phyloP scores from a whole-genome alignment of 2,113 vertebrate genomes.

The Shinisaurus crocodilurus region DNA sequence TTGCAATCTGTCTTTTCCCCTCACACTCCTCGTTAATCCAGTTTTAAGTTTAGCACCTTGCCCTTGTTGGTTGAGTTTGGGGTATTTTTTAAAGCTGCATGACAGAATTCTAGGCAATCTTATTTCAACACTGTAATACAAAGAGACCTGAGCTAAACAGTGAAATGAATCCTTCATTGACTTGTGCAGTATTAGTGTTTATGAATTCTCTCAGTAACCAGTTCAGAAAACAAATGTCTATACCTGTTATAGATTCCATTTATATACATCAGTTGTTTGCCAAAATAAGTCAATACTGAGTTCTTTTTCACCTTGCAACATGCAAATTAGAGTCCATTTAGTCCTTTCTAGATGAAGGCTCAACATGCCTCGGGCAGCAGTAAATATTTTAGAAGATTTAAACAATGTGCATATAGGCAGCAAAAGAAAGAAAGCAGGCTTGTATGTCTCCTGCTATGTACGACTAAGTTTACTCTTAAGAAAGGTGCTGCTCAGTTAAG shows the following conservation, averaged over 20 bases:
- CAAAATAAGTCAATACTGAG: conserved; percentile 62
- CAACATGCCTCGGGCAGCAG: neutral
- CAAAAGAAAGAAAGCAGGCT: neutral
- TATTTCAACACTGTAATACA: conserved; percentile 67
- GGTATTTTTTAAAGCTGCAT: conserved; percentile 54
- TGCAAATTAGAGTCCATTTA: conserved; percentile 67
- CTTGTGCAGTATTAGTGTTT: conserved; percentile 59
- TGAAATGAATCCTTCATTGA: conserved; percentile 72
- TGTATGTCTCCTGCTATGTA: neutral
- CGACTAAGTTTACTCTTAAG: neutral
- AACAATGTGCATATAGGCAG: neutral
- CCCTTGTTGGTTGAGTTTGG: conserved; percentile 58
- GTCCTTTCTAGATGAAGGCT: conserved; percentile 45
- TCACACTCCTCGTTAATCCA: conserved; percentile 45
- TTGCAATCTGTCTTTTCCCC: conserved; percentile 56
- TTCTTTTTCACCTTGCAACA: conserved; percentile 76
- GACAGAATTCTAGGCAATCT: conserved; percentile 65
- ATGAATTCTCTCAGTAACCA: conserved; percentile 64
- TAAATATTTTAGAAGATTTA: conserved; percentile 16
- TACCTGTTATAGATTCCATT: conserved; percentile 74
- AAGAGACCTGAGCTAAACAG: conserved; percentile 72
- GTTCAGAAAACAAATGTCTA: conserved; percentile 74
- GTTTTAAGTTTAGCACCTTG: conserved; percentile 56
- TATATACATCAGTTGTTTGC: conserved; percentile 66
- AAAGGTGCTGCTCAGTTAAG: neutral